Evolutionary conservation across 1,140 invertebrate species (phyloP).

Genomic region (Zaprionus capensis): DNA sequence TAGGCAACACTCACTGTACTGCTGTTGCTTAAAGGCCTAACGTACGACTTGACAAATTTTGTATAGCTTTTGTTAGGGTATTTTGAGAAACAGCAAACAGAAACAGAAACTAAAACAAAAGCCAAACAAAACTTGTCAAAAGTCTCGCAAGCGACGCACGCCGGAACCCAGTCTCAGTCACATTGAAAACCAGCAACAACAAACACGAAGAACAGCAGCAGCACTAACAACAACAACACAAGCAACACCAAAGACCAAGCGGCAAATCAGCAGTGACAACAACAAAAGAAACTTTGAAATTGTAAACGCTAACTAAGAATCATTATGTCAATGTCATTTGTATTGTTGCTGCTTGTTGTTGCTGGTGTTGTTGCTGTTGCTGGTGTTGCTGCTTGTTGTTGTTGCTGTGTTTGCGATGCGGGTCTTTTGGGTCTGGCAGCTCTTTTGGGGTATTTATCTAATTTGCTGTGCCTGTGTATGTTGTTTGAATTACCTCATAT

Average conservation of each 20-base stretch:
- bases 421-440: conserved; percentile 35
- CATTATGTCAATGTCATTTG: conserved; percentile 78
- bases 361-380: conserved; percentile 10
- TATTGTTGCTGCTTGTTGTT: conserved; percentile 26
- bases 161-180: conserved; percentile 38
- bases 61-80: conserved; percentile 1
- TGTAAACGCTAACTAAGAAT: conserved; percentile 68
- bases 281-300: conserved; percentile 47
- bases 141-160: conserved; percentile 54
- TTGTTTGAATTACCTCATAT: conserved; percentile 70
- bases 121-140: conserved; percentile 53
- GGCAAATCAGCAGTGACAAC: not conserved
- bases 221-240: not conserved
- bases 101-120: conserved; percentile 24
- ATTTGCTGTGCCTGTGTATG: conserved; percentile 54
- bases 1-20: not conserved
- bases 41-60: not conserved
- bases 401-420: conserved; percentile 44
- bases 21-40: not conserved
- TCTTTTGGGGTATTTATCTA: conserved; percentile 50
- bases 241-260: not conserved
- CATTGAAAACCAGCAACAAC: conserved; percentile 26
- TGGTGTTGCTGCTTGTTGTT: conserved; percentile 28
- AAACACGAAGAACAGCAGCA: conserved; percentile 11
- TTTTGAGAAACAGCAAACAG: conserved; percentile 9